Evolutionary conservation across 37 sponge, comb jelly and placozoan genomes (phyloP).

Genomic region (Spongia lamella): DNA sequence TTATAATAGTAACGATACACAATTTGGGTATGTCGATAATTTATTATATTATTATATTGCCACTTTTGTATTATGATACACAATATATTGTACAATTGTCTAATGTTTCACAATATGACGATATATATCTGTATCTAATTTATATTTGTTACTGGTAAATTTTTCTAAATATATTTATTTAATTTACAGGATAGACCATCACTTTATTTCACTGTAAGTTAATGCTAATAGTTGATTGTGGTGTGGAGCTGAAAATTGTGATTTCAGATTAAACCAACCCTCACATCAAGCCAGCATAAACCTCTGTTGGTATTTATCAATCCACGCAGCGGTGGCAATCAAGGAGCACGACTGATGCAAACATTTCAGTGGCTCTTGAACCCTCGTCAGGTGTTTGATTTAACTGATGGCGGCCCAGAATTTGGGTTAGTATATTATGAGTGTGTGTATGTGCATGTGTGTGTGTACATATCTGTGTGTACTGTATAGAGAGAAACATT

Average conservation of each 20-base stretch:
- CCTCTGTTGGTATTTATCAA: slow-evolving; percentile 92
- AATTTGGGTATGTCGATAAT: too few species aligned
- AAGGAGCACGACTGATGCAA: slow-evolving; percentile 77
- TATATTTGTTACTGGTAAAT: too few species aligned
- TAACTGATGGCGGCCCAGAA: slow-evolving; percentile 75
- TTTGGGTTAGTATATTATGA: slow-evolving; percentile 56
- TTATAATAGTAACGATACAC: too few species aligned
- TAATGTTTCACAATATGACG: too few species aligned
- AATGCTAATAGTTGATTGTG: not conserved
- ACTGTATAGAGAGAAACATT: too few species aligned
- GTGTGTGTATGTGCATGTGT: not conserved
- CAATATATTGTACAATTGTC: too few species aligned
- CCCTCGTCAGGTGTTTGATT: slow-evolving; percentile 89
- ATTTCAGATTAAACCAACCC: slow-evolving; percentile 49
- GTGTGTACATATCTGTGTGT: not conserved
- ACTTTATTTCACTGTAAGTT: slow-evolving; percentile 67
- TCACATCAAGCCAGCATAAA: slow-evolving; percentile 32
- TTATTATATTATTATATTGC: too few species aligned
- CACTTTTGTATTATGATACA: too few species aligned
- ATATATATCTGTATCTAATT: too few species aligned
- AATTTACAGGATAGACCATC: slow-evolving; percentile 57
- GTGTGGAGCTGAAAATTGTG: not conserved
- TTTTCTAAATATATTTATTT: too few species aligned
- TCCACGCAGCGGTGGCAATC: slow-evolving; percentile 92
- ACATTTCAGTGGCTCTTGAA: slow-evolving; percentile 88